A percentile compares a stretch with the other conserved stretches of the same genome.
Evolutionary conservation across 2,888 invertebrate genomes (phyloP).

Genomic region (Drosophila merina): DNA sequence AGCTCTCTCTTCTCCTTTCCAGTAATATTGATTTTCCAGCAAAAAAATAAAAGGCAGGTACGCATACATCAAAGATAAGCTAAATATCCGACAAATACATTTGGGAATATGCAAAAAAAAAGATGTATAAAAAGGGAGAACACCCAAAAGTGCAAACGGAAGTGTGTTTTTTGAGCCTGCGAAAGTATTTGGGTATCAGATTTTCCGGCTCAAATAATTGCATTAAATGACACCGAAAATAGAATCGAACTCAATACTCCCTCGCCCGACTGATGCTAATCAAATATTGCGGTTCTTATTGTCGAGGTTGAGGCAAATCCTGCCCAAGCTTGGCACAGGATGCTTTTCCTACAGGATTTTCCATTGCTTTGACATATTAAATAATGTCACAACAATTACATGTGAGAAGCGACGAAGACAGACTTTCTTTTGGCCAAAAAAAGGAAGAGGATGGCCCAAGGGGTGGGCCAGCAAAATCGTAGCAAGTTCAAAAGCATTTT

Average conservation of each 20-base stretch:
- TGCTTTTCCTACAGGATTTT: conserved; percentile 65
- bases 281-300: conserved; percentile 76
- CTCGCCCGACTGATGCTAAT: conserved; percentile 63
- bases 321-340: conserved; percentile 14
- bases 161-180: conserved; percentile 46
- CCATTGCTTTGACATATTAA: conserved; percentile 76
- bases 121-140: conserved; percentile 9
- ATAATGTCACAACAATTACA: conserved; percentile 79
- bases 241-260: conserved; percentile 30
- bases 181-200: conserved; percentile 60
- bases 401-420: conserved; percentile 57
- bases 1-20: not conserved
- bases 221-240: conserved; percentile 69
- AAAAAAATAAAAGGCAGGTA: conserved; percentile 29
- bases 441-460: not conserved
- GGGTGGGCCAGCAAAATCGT: not conserved
- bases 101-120: conserved; percentile 71
- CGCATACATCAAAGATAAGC: conserved; percentile 50
- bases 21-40: conserved; percentile 48
- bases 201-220: conserved; percentile 73
- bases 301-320: conserved; percentile 18
- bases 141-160: conserved; percentile 72
- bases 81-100: conserved; percentile 51
- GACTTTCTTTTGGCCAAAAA: not conserved
- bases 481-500: conserved; percentile 56